A percentile compares a stretch with the other conserved stretches of the same genome.
Evolutionary conservation across 1,140 invertebrate species (phyloP).

Genomic region (Drosophila gunungcola): DNA sequence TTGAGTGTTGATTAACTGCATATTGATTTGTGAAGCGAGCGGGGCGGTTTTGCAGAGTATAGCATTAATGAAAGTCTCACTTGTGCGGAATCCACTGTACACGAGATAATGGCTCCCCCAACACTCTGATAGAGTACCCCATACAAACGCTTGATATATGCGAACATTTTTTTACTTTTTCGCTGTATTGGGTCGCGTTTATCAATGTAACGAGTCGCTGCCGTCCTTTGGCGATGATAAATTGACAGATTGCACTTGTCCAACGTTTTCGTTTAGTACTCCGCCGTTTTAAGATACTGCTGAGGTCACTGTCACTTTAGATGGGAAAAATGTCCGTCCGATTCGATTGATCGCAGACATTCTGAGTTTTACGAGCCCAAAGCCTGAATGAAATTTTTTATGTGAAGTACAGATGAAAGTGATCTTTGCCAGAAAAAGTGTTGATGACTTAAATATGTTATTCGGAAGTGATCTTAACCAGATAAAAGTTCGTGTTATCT

Average conservation of each 20-base stretch:
- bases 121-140: constrained; percentile 14
- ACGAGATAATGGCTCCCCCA: constrained; percentile 38
- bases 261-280: constrained; percentile 30
- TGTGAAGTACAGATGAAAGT: too few species aligned
- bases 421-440: too few species aligned
- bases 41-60: constrained; percentile 1
- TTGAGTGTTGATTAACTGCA: constrained; percentile 22
- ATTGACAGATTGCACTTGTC: constrained; percentile 46
- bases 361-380: neutral
- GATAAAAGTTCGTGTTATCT: too few species aligned
- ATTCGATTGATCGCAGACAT: constrained; percentile 17
- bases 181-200: constrained; percentile 32
- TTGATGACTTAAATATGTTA: too few species aligned
- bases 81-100: constrained; percentile 34
- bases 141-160: constrained; percentile 24
- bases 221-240: constrained; percentile 49
- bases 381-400: too few species aligned
- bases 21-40: constrained; percentile 10
- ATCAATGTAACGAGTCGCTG: constrained; percentile 43
- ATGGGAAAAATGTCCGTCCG: constrained; percentile 6
- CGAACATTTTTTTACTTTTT: constrained; percentile 8
- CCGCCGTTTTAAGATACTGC: constrained; percentile 14
- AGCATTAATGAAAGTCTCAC: constrained; percentile 18
- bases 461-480: too few species aligned
- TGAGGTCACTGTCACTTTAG: constrained; percentile 36